Percentiles rank a stretch among this genome's conserved stretches.
Evolutionary conservation across 2,113 vertebrate species (phyloP).

Genomic region (Rhegmatorhina hoffmannsi): DNA sequence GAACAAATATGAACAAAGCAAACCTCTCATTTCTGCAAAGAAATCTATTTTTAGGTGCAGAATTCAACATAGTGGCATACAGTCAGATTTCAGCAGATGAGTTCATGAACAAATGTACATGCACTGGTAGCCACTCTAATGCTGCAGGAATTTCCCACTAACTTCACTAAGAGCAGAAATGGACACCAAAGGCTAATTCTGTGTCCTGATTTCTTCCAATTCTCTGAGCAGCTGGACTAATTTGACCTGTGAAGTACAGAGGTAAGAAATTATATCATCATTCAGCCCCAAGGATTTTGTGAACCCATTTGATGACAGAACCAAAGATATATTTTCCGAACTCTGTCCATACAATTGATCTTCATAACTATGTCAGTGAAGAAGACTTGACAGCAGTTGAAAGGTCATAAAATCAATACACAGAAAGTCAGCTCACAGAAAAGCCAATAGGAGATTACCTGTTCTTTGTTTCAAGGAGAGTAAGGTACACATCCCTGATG

Average conservation of each 20-base stretch:
- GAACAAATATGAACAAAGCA: background rate
- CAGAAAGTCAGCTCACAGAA: background rate
- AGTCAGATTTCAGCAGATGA: background rate
- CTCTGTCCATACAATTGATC: background rate
- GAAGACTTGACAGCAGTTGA: background rate
- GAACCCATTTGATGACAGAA: background rate
- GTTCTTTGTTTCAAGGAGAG: background rate
- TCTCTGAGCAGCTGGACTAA: background rate
- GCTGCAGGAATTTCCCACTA: background rate
- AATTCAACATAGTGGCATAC: background rate
- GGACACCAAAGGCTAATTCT: background rate
- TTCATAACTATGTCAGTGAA: background rate
- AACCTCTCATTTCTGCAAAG: background rate
- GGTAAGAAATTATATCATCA: background rate
- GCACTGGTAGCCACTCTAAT: background rate
- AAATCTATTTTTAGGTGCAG: background rate
- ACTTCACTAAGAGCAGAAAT: background rate
- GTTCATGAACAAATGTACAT: background rate
- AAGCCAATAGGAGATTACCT: background rate
- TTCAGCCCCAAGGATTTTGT: background rate
- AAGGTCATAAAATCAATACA: slow-evolving; percentile 28
- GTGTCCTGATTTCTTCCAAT: background rate
- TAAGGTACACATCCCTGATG: background rate
- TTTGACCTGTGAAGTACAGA: background rate
- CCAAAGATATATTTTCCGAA: background rate